Evolutionary conservation across 2,888 invertebrate genomes (phyloP), one percentile per base, ranked within the genome.

Genomic region (Xylota sylvarum): DNA sequence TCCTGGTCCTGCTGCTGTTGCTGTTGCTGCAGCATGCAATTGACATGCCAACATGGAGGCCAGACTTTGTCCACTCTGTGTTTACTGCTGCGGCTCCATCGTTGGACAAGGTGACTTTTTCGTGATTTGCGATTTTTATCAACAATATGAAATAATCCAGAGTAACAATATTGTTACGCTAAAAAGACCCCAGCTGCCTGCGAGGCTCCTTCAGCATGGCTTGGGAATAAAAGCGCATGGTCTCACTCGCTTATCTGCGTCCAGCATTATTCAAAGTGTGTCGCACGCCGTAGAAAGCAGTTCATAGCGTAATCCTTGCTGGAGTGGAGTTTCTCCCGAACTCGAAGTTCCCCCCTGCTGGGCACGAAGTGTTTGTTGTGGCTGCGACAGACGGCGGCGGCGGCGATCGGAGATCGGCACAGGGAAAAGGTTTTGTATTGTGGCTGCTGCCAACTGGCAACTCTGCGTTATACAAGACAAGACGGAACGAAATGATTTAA

Each of bases 121-220:
- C 86, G 86, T 81, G 86, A 86, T 86, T 86, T 86, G 67, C 82
- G 77, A 86, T 86, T 86, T 73, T 78, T 73, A 86, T 86, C 86
- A 82, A 86, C 86, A 73, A 86, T 86, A 86, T 86, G 82, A 86
- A 86, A 86, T 86, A 86, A 86, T 86, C 86, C 86, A 86, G 86
- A 86, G 81, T 86, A 86, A 86, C 86, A 86, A 86, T 86, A 86
- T 86, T 82, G 86, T 86, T 86, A 86, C 73, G 81, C 82, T 46
- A 62, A 67, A 73, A 55, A 86, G 73, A 46, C 55, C 58, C 67
- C 86, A 86, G 82, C 86, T 86, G 81, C 81, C 82, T 72, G 27
- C 10, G 69, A 65, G 76, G 55, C 60, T 76, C 64, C 74, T 48
- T 70, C 30, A 12, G 58, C 56, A 19, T 62, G 67, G 43, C 73